phyloP scores from a whole-genome alignment of 2,888 invertebrate genomes.

The Plutella xylostella region DNA sequence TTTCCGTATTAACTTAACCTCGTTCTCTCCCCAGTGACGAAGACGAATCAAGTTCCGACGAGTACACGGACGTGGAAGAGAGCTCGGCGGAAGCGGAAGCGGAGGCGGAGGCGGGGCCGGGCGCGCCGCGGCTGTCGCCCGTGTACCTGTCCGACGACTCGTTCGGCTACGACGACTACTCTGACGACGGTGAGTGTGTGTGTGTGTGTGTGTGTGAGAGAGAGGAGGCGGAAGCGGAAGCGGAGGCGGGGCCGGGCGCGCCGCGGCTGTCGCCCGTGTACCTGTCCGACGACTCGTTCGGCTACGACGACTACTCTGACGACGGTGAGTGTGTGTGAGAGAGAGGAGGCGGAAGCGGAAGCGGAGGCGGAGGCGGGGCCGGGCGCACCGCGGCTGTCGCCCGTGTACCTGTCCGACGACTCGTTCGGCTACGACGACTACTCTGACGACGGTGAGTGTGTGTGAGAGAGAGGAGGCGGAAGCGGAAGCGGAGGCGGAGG shows the following conservation, averaged over 20 bases:
- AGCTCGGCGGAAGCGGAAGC: conserved; percentile 29
- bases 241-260: no score
- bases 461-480: conserved; percentile 35
- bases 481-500: conserved; percentile 28
- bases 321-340: conserved; percentile 50
- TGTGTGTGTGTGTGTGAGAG: no score
- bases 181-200: conserved; percentile 55
- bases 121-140: conserved; percentile 24
- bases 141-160: conserved; percentile 53
- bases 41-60: conserved; percentile 51
- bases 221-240: no score
- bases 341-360: conserved; percentile 32
- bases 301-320: conserved; percentile 50
- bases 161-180: conserved; percentile 55
- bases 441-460: conserved; percentile 52
- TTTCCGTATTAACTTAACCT: no score
- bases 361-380: conserved; percentile 26
- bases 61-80: conserved; percentile 46
- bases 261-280: no score
- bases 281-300: conserved; percentile 17
- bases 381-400: conserved; percentile 22
- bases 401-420: conserved; percentile 30
- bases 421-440: conserved; percentile 43
- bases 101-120: conserved; percentile 26
- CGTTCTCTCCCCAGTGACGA: conserved; percentile 33